phyloP scores from a whole-genome alignment of 37 sponge, comb jelly and placozoan species.

The Beroe forskalii region DNA sequence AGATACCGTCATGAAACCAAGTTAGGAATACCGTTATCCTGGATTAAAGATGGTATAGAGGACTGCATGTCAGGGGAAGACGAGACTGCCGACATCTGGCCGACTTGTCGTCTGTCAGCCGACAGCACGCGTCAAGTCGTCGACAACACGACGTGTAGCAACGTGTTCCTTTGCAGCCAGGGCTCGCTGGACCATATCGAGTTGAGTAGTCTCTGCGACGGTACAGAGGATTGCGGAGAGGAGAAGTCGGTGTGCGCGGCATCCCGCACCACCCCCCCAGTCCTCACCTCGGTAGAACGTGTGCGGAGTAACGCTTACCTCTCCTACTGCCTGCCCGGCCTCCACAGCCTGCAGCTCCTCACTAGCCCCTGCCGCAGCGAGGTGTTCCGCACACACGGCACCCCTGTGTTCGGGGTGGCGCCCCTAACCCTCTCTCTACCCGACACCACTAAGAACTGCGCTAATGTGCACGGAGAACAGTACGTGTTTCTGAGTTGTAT shows the following conservation, averaged over 20 bases:
- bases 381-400: not conserved
- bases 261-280: not conserved
- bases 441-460: not conserved
- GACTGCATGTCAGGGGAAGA: not conserved
- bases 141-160: not conserved
- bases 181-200: not conserved
- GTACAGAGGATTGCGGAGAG: not conserved
- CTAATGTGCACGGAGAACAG: not conserved
- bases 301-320: too few species aligned
- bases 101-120: not conserved
- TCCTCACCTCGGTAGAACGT: too few species aligned
- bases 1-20: too few species aligned
- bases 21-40: not conserved
- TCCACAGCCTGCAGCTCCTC: not conserved
- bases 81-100: not conserved
- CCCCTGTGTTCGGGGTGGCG: not conserved
- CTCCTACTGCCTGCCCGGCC: not conserved
- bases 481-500: not conserved
- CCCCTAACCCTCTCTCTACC: not conserved
- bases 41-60: not conserved
- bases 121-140: not conserved
- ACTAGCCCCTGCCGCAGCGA: not conserved
- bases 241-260: not conserved
- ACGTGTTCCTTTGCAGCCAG: not conserved
- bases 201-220: not conserved